Evolutionary conservation across 23 tunicate species (phyloP).

Genomic region (Styela clava): DNA sequence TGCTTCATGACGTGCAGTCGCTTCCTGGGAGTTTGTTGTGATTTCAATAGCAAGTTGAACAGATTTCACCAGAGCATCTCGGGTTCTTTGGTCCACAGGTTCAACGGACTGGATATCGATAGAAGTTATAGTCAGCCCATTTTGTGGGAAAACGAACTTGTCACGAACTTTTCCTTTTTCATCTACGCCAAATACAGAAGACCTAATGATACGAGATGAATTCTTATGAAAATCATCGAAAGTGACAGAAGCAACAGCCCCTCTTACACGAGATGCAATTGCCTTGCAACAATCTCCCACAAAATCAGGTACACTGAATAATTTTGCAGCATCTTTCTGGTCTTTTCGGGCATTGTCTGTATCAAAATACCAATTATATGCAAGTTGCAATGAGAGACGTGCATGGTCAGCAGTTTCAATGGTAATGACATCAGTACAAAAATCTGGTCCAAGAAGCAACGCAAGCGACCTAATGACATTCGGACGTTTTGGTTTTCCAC

Average conservation of each 20-base stretch:
- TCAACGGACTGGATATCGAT: constrained; percentile 98
- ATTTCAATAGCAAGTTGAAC: constrained; percentile 98
- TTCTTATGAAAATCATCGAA: constrained; percentile 98
- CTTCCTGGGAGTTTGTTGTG: constrained; percentile 98
- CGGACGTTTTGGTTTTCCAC: constrained; percentile 93
- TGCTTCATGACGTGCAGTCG: constrained; percentile 94
- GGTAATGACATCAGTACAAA: constrained; percentile 94
- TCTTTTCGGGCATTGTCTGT: constrained; percentile 45
- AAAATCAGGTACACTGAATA: constrained; percentile 97
- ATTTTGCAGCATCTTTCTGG: constrained; percentile 69
- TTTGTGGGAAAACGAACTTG: constrained; percentile 77
- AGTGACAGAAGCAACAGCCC: constrained; percentile 92
- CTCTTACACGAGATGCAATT: constrained; percentile 89
- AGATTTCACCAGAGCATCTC: constrained; percentile 88
- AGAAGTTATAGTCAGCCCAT: constrained; percentile 71
- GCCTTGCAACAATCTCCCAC: constrained; percentile 98
- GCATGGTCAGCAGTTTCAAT: constrained; percentile 98
- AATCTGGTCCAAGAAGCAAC: constrained; percentile 92
- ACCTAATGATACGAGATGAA: constrained; percentile 89
- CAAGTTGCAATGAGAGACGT: constrained; percentile 77
- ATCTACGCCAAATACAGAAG: constrained; percentile 91
- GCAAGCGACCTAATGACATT: constrained; percentile 83
- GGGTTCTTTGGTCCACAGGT: constrained; percentile 95
- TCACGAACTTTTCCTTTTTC: constrained; percentile 78
- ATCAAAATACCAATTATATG: constrained; percentile 97